A percentile compares a stretch with the other conserved stretches of the same genome.
phyloP scores from a whole-genome alignment of 2,888 invertebrate species.

The Imbricaverruca yamaguchii region DNA sequence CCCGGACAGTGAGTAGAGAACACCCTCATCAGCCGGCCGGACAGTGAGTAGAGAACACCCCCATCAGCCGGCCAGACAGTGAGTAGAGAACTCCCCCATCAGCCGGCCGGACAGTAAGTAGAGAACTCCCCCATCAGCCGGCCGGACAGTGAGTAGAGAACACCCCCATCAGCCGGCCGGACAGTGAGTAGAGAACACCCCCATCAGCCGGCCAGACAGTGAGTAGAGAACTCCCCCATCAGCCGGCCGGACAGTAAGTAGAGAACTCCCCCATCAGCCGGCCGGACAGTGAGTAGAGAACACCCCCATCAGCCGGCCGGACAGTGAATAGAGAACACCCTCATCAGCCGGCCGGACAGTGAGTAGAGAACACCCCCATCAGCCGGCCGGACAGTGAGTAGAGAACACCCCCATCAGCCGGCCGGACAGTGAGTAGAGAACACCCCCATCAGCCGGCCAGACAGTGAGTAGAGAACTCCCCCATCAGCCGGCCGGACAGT shows the following conservation, averaged over 20 bases:
- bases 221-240: no score
- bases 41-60: constrained; percentile 46
- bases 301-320: constrained; percentile 89
- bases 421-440: no score
- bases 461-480: constrained; percentile 46
- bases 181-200: constrained; percentile 46
- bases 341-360: no score
- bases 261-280: neutral
- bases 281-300: no score
- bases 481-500: no score
- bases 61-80: no score
- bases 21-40: constrained; percentile 89
- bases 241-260: constrained; percentile 75
- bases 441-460: constrained; percentile 89
- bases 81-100: no score
- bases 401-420: neutral
- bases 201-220: no score
- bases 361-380: no score
- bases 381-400: constrained; percentile 75
- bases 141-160: no score
- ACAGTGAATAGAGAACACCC: constrained; percentile 46
- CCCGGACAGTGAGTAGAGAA: neutral
- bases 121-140: neutral
- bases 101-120: constrained; percentile 75
- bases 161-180: constrained; percentile 89